Percentiles rank a stretch among this genome's conserved stretches.
Evolutionary conservation across 2,113 vertebrate species (phyloP).

Genomic region (Numenius arquata): DNA sequence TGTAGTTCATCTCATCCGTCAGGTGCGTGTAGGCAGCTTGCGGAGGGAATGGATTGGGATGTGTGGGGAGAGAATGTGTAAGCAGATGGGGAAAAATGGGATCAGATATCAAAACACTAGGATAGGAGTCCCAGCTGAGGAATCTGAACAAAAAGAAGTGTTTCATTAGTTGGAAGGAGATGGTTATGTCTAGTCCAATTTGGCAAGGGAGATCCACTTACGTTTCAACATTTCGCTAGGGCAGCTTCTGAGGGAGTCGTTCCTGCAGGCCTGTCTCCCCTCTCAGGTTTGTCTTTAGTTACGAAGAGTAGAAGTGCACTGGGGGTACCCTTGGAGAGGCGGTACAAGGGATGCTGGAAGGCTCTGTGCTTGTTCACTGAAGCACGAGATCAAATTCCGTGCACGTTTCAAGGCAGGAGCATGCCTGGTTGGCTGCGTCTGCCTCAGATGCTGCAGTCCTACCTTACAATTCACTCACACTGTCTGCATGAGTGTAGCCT

Average conservation of each 20-base stretch:
- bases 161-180: conserved; percentile 30
- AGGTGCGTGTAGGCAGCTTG: neutral
- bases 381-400: neutral
- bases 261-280: neutral
- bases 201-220: neutral
- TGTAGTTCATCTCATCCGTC: neutral
- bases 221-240: neutral
- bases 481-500: neutral
- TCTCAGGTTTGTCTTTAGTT: neutral
- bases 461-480: neutral
- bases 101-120: neutral
- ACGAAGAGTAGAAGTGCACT: neutral
- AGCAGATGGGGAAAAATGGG: neutral
- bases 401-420: neutral
- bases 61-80: neutral
- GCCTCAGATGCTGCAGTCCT: neutral
- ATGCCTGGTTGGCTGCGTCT: neutral
- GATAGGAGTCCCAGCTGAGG: neutral
- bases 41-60: neutral
- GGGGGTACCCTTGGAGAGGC: neutral
- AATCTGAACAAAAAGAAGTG: neutral
- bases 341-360: neutral
- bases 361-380: neutral
- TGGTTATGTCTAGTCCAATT: neutral
- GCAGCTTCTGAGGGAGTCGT: neutral